Evolutionary conservation across 2,113 vertebrate genomes (phyloP), one percentile per base, ranked within the genome.

Genomic region (Megaleporinus macrocephalus): DNA sequence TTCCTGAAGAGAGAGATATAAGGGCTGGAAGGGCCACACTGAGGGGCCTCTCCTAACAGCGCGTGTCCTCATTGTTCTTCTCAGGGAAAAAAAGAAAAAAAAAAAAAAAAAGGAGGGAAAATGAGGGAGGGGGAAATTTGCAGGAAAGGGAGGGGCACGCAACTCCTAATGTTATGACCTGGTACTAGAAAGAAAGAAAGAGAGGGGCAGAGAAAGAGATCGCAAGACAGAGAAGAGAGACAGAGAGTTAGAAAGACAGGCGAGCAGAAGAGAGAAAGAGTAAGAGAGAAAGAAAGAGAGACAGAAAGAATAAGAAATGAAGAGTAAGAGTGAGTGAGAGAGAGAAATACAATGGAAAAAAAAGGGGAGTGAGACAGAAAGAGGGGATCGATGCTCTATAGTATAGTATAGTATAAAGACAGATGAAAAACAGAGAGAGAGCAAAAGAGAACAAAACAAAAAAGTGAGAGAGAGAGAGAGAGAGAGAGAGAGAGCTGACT

Each of bases 61-160:
- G 7, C 61, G 73, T 85, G 69, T 78, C 77, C 75, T 73, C 69
- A 81, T 85, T 85, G 62, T 80, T 85, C 62, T 78, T 79, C 61
- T 74, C 62, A 73, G 47, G 75, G 78, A 80, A 44, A 70, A 13
- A 29, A 59, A 69, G 15, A 41, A 59, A 66, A 26, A 77, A 72
- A 80, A 66, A 81, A 77, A 81, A 80, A 44, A 70, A 13, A 29
- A 59, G 74, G 15, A 41, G 66, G 72, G 30, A 77, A 72, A 80
- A 66, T 41, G 49, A 61, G 66, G 61, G 65, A 71, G 63, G 72
- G n/a, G 33, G 26, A 12, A 15, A 15, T 70, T 57, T 36, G 76
- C 65, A 82, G 72, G 70, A 74, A 85, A 82, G 44, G 76, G 78
- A 86, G 78, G 81, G 59, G 51, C 41, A 47, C 51, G 62, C 57